Conservation (phyloP, 2,113 vertebrate species). For the Suricata suricatta region DNA sequence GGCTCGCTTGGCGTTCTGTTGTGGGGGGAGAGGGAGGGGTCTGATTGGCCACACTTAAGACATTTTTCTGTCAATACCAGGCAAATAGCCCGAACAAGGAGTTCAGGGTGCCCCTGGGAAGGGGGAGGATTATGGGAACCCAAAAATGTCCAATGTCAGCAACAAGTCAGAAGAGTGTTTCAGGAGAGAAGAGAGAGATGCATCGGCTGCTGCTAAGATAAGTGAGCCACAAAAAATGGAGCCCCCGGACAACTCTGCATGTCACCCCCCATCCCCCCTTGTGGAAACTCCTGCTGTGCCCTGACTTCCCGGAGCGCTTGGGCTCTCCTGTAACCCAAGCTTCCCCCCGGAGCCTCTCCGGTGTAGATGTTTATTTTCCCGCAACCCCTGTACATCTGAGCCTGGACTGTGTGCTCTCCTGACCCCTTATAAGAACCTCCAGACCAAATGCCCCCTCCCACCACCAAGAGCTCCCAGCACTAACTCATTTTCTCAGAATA, state of each 20-base stretch:
- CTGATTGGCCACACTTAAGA: constrained; percentile 75
- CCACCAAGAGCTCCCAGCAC: background rate
- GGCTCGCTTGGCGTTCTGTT: constrained; percentile 80
- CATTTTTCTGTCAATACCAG: constrained; percentile 85
- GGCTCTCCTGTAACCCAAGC: too few species aligned
- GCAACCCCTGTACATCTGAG: background rate
- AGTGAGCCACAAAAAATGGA: background rate
- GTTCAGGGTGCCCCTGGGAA: constrained; percentile 69
- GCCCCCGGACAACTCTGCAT: accelerated
- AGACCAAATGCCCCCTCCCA: background rate
- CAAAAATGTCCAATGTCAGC: background rate
- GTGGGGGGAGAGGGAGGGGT: constrained; percentile 81
- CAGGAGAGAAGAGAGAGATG: background rate
- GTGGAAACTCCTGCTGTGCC: background rate
- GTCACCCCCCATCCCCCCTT: accelerated
- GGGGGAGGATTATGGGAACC: constrained; percentile 81
- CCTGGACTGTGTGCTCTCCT: background rate
- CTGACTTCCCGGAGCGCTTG: background rate
- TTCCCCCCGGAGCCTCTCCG: background rate
- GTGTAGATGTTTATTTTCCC: background rate
- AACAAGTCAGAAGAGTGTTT: background rate
- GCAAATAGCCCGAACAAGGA: constrained; percentile 82
- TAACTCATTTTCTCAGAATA: background rate
- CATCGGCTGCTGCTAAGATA: background rate
- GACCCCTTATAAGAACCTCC: background rate